Conservation (phyloP, 2,888 invertebrate genomes). For the Odontocerum albicorne region DNA sequence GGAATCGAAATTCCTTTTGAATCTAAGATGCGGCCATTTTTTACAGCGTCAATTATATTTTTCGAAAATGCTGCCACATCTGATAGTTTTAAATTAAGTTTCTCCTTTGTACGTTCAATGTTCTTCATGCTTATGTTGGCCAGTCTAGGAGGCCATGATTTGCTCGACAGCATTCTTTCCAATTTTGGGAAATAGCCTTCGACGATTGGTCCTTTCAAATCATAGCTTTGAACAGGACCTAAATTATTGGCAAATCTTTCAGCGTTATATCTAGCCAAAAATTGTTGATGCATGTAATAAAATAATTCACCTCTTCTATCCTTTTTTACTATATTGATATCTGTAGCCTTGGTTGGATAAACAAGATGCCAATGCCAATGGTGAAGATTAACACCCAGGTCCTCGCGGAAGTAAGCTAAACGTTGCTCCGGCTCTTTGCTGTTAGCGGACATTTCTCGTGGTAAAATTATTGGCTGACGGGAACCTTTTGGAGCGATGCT, state of each 20-base stretch:
- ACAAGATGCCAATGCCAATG: constrained; percentile 94
- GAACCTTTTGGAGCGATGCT: constrained; percentile 59
- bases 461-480: constrained; percentile 62
- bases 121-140: background rate
- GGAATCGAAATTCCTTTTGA: too few species aligned
- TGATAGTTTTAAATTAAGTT: too few species aligned
- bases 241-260: constrained; percentile 32
- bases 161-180: too few species aligned
- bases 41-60: too few species aligned
- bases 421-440: constrained; percentile 76
- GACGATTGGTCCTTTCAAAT: too few species aligned
- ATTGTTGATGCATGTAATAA: constrained; percentile 68
- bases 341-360: constrained; percentile 68
- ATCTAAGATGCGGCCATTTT: too few species aligned
- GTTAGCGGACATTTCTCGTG: constrained; percentile 73
- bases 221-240: constrained; percentile 14
- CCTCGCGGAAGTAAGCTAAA: constrained; percentile 82
- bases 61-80: too few species aligned
- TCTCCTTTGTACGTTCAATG: too few species aligned
- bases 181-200: too few species aligned
- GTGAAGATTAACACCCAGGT: constrained; percentile 82
- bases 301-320: constrained; percentile 67
- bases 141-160: background rate
- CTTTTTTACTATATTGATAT: constrained; percentile 54
- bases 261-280: constrained; percentile 54